Evolutionary conservation across 1,140 invertebrate genomes (phyloP), one percentile per base, ranked within the genome.

Genomic region (Drosophila elegans): DNA sequence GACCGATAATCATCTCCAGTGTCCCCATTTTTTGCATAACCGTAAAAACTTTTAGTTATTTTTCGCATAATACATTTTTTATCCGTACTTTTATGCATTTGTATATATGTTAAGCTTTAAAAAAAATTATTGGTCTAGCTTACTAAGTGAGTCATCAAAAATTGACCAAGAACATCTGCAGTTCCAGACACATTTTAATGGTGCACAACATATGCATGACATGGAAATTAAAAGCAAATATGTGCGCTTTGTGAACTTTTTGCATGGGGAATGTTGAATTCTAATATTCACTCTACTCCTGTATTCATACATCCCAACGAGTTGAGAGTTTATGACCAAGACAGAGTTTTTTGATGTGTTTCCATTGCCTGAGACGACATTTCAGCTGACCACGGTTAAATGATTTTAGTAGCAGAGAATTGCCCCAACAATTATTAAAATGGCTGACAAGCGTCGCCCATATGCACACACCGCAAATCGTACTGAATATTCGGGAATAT

Each of bases 351-450:
- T 55, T 66, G 52, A 27, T 52, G n/a, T 44, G 52, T 3, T 34
- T 16, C 59, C 38, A 52, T n/a, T 51, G 64, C 59, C 64, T 52
- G 29, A 10, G 36, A 27, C 13, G 46, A 51, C 59, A 42, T 67
- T 64, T 64, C 4, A 51, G 32, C 59, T 67, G 64, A 67, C 64
- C 64, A 36, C 36, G 63, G 21, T 46, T 27, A 64, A 51, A 68
- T 63, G 64, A 42, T 45, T 66, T 83, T 78, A 83, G 80, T 78
- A 64, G 54, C 74, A 63, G 69, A 46, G 80, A 83, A 83, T 83
- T 78, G 74, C 75, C 80, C 64, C 80, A 83, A 78, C 80, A 83
- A 83, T 83, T 83, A 83, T 83, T 83, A 83, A 83, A 77, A 83
- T 83, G 75, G 74, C 74, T 82, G 59, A 74, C 81, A 83, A 82